Percentiles rank a stretch among this genome's conserved stretches.
Conservation (phyloP, 2,797 vertebrate genomes). For the Discoglossus pictus region DNA sequence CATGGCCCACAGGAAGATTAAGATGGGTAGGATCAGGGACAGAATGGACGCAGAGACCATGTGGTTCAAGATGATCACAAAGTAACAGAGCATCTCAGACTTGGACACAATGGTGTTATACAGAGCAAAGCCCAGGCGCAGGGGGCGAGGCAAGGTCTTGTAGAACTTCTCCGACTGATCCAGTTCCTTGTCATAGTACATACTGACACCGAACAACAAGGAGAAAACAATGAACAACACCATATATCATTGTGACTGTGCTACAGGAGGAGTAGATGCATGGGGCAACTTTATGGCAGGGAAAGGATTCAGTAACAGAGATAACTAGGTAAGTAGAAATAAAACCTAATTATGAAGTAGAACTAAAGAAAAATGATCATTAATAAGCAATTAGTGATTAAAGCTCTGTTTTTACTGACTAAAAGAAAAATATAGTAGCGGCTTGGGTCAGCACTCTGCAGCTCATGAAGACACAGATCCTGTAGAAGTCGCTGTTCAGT, state of each 20-base stretch:
- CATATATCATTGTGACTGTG: background rate
- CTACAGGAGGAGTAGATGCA: background rate
- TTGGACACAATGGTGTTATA: constrained; percentile 68
- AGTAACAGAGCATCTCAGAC: constrained; percentile 76
- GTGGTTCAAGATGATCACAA: constrained; percentile 75
- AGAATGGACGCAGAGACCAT: constrained; percentile 71
- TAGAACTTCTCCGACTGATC: constrained; percentile 68
- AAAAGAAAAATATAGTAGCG: no score
- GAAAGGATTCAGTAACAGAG: no score
- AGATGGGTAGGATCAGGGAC: constrained; percentile 69
- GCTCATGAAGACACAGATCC: no score
- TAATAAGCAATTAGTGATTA: no score
- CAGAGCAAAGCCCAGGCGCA: constrained; percentile 70
- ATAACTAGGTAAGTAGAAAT: no score
- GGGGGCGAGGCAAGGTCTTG: constrained; percentile 54
- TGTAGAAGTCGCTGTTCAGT: no score
- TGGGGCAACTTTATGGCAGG: no score
- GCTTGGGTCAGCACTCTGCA: no score
- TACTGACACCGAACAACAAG: constrained; percentile 50
- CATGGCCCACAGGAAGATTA: constrained; percentile 78
- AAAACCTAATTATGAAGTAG: no score
- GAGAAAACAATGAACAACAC: background rate
- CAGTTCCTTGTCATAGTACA: constrained; percentile 69
- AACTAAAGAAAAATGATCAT: no score
- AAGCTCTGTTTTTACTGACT: no score